phyloP scores from a whole-genome alignment of 2,113 vertebrate genomes.

The Oryzias celebensis region DNA sequence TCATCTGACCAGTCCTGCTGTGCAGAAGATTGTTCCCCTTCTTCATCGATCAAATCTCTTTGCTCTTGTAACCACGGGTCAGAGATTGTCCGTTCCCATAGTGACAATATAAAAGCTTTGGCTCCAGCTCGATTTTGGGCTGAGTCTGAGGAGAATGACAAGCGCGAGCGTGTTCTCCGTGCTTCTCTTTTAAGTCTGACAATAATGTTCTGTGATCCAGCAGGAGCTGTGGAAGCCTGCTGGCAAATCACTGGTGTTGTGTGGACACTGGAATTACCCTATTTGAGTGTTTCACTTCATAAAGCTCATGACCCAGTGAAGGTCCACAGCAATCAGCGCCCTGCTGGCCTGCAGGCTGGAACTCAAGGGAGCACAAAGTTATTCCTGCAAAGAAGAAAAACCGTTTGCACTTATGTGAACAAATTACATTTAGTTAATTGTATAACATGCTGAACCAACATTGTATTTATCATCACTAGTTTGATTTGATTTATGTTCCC shows the following conservation, averaged over 20 bases:
- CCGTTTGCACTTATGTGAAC: not conserved
- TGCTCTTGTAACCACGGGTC: slow-evolving; percentile 49
- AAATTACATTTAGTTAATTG: not conserved
- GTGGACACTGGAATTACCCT: slow-evolving; percentile 18
- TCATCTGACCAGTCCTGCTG: not conserved
- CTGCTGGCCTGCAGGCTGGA: not conserved
- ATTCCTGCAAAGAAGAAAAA: not conserved
- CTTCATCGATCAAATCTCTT: slow-evolving; percentile 56
- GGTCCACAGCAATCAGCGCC: slow-evolving; percentile 10
- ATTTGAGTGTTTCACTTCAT: slow-evolving; percentile 11
- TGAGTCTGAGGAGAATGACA: slow-evolving; percentile 22
- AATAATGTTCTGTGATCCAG: not conserved
- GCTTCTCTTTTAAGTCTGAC: not conserved
- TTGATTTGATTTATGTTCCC: too few species aligned
- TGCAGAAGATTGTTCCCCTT: slow-evolving; percentile 31
- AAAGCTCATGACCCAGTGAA: not conserved
- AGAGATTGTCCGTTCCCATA: slow-evolving; percentile 61
- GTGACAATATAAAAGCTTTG: slow-evolving; percentile 59
- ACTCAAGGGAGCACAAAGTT: not conserved
- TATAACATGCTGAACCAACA: too few species aligned
- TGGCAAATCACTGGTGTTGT: slow-evolving; percentile 11
- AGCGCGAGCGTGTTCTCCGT: slow-evolving; percentile 3
- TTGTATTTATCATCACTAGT: too few species aligned
- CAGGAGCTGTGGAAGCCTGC: not conserved
- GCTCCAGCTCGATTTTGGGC: slow-evolving; percentile 33